Evolutionary conservation across 2,797 vertebrate species (phyloP), one percentile per base, ranked within the genome.

Genomic region (Caiman crocodilus): DNA sequence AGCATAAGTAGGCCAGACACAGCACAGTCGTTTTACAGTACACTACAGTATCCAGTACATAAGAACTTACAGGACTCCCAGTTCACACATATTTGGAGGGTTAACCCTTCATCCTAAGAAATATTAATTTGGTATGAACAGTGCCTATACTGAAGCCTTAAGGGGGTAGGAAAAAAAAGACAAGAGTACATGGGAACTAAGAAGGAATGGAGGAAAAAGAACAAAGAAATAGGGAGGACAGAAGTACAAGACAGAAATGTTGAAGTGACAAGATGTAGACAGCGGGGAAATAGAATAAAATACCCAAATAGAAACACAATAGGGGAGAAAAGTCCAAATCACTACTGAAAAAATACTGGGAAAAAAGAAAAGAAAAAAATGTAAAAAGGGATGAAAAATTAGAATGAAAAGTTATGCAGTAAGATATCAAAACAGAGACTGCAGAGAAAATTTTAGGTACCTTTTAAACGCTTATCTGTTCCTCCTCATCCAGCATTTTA

Each of bases 401-500:
- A 77, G 87, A 20, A 90, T 79, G 92, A 91, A 15, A 61, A 0
- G 20, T 50, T 50, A 94, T 60, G 79, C 63, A 78, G 76, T 32
- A 42, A 79, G 71, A 90, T 56, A 55, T 85, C 82, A 92, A 93
- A 81, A 77, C 14, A 10, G 73, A 94, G 86, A 94, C 76, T 76
- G 60, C 0, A 2, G n/a, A 94, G 10, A 1, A 92, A 93, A 87
- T 10, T 50, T 50, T 50, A 50, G 5, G n/a, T 21, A 77, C 30
- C 63, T 63, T 85, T 85, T 73, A 95, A 95, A 95, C 89, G 84
- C 92, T 64, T 90, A 61, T 56, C 56, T 89, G 93, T 87, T 84
- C 80, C 82, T 82, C 76, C 65, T n/a, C 5, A 85, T 82, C 84
- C 1, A 78, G 88, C 84, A 80, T 92, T 89, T 91, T 82, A 92